Conservation (phyloP, 2,888 invertebrate species). For the Euzetes globulus region DNA sequence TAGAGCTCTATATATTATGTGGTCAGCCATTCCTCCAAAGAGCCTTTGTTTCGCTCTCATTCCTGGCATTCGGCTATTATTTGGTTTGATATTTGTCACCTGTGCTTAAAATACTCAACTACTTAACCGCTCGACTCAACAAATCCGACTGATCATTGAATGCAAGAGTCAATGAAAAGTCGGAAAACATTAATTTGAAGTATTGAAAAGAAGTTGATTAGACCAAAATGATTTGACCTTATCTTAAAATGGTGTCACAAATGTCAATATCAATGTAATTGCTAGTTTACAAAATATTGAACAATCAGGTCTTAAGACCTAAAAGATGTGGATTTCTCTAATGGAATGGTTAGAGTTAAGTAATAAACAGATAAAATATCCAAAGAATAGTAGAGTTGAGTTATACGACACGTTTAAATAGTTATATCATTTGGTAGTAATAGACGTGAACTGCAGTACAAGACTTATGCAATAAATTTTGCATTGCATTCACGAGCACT, state of each 20-base stretch:
- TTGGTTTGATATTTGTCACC: slow-evolving; percentile 19
- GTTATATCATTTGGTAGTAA: not conserved
- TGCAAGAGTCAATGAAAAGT: slow-evolving; percentile 14
- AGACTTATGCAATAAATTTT: slow-evolving; percentile 13
- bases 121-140: not conserved
- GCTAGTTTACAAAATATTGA: not conserved
- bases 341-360: too few species aligned
- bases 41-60: slow-evolving; percentile 16
- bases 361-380: not conserved
- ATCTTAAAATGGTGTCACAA: too few species aligned
- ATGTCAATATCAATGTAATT: too few species aligned
- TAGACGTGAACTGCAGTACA: slow-evolving; percentile 4
- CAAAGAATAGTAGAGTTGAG: not conserved
- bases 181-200: too few species aligned
- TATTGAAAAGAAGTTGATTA: too few species aligned
- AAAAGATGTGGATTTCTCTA: not conserved
- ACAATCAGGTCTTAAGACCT: not conserved
- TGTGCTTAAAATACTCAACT: not conserved
- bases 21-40: not conserved
- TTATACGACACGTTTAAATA: slow-evolving; percentile 1
- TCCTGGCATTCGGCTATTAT: slow-evolving; percentile 10
- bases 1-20: slow-evolving; percentile 3
- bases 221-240: too few species aligned
- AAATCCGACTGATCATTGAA: not conserved
- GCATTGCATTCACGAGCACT: slow-evolving; percentile 16